Evolutionary conservation across 2,888 invertebrate species (phyloP), one percentile per base, ranked within the genome.

Genomic region (Xanthia togata): DNA sequence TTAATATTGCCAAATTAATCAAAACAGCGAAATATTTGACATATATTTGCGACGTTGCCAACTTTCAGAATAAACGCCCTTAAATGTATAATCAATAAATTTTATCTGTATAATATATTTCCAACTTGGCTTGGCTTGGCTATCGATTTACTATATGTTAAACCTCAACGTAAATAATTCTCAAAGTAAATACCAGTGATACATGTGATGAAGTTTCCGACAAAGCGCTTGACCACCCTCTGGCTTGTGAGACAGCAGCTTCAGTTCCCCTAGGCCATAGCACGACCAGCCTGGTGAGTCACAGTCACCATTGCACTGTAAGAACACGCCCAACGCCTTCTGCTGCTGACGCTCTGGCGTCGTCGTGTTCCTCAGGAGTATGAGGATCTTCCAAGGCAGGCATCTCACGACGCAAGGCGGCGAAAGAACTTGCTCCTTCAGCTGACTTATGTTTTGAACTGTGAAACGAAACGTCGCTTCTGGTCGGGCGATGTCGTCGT

Each of bases 321-420:
- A 96, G 90, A 98, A 98, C 93, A 98, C 98, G 11, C 98, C 98
- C 71, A 99, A 94, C 3, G 98, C 98, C 78, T 97, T 97, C 89
- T 98, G 98, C 60, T 97, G 97, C 81, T 97, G 97, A 71, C 98
- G 97, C 71, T 98, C 98, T 80, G 98, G 98, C 78, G 98, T 98
- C 4, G 98, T 97, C 83, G 98, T 98, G 75, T 94, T 91, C 8
- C 99, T 97, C 23, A 99, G 98, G 97, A 99, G 98, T 12, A 99
- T 98, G 97, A 99, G 98, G 85, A 99, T 99, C 96, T 99, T 99
- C 99, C 99, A 99, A 73, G 99, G 99, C 89, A 99, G 97, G 96
- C 99, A 99, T 75, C 99, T 97, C 9, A 99, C 99, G 95, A 98
- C 99, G 90, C 98, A 98, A 1, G 99, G 97, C 8, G 98, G 98